Percentiles rank a stretch among this genome's conserved stretches.
Conservation (phyloP, 2,888 invertebrate species). For the Tipula confusa region DNA sequence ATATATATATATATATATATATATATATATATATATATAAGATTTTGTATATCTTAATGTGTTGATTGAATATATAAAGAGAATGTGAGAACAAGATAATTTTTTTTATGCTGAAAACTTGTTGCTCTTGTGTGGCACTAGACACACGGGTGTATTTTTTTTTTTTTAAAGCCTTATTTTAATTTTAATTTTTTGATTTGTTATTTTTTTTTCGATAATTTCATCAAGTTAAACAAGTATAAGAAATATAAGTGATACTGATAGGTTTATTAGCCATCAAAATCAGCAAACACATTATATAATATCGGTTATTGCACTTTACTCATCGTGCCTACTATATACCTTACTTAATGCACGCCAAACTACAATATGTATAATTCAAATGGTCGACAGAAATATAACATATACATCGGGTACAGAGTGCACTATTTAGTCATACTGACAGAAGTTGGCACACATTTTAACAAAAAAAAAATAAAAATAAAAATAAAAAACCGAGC, state of each 20-base stretch:
- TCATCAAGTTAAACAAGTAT: background rate
- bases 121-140: constrained; percentile 27
- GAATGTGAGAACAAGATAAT: background rate
- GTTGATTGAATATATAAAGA: background rate
- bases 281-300: no score
- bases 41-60: background rate
- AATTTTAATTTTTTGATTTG: background rate
- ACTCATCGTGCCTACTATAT: background rate
- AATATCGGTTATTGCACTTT: background rate
- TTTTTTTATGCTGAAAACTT: background rate
- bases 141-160: constrained; percentile 15
- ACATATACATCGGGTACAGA: background rate
- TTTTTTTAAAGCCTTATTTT: background rate
- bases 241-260: background rate
- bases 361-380: background rate
- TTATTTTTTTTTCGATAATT: background rate
- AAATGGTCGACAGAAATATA: background rate
- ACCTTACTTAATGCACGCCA: no score
- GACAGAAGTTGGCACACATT: background rate
- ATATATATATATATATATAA: background rate
- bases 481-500: no score
- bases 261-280: no score
- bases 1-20: background rate
- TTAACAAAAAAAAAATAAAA: no score
- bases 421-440: background rate